Conservation (phyloP, 2,888 invertebrate species). For the Drosophila melanocephala region DNA sequence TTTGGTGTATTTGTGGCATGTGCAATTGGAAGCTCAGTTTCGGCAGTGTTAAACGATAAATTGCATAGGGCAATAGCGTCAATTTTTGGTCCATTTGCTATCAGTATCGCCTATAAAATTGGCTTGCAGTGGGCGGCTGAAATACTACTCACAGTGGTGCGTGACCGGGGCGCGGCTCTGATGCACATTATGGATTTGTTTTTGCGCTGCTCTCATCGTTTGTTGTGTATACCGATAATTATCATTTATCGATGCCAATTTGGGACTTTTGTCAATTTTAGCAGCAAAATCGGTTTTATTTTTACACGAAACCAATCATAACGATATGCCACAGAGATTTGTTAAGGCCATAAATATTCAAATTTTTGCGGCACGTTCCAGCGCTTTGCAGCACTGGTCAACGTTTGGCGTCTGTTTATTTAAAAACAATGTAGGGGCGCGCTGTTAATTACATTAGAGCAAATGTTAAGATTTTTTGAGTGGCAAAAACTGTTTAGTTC, state of each 20-base stretch:
- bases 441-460: neutral
- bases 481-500: neutral
- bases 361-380: slow-evolving; percentile 2
- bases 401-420: neutral
- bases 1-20: slow-evolving; percentile 92
- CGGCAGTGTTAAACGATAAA: slow-evolving; percentile 90
- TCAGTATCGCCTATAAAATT: slow-evolving; percentile 95
- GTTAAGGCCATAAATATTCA: neutral
- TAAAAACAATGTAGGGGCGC: neutral
- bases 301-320: slow-evolving; percentile 93
- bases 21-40: slow-evolving; percentile 91
- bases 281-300: slow-evolving; percentile 92
- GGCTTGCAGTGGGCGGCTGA: slow-evolving; percentile 95
- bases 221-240: slow-evolving; percentile 90
- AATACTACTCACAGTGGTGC: slow-evolving; percentile 93
- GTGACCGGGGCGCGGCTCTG: slow-evolving; percentile 93
- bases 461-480: neutral
- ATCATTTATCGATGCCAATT: slow-evolving; percentile 25
- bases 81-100: slow-evolving; percentile 92
- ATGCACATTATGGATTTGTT: slow-evolving; percentile 94
- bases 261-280: slow-evolving; percentile 90
- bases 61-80: slow-evolving; percentile 91
- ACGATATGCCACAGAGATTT: slow-evolving; percentile 93
- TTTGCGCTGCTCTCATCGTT: slow-evolving; percentile 93
- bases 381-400: slow-evolving; percentile 2